A percentile compares a stretch with the other conserved stretches of the same genome.
phyloP scores from a whole-genome alignment of 1,140 invertebrate species.

The Drosophila sproati region DNA sequence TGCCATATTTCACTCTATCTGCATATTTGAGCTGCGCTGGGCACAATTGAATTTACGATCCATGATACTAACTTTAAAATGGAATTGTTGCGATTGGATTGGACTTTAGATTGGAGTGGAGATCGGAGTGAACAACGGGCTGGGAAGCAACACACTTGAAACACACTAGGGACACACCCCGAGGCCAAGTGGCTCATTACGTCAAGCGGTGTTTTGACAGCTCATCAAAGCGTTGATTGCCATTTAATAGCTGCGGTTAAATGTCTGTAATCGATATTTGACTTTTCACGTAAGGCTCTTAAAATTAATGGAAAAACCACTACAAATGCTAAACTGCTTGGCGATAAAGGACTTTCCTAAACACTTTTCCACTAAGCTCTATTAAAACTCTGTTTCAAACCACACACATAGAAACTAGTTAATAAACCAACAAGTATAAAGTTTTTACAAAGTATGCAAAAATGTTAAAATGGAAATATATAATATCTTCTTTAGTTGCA shows the following conservation, averaged over 20 bases:
- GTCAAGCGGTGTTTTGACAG: slow-evolving; percentile 45
- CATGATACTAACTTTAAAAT: slow-evolving; percentile 49
- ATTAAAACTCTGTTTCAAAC: neutral
- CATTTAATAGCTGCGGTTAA: slow-evolving; percentile 41
- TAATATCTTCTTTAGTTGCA: neutral
- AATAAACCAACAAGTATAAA: neutral
- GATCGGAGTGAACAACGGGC: neutral
- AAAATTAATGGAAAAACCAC: slow-evolving; percentile 34
- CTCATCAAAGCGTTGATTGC: slow-evolving; percentile 49
- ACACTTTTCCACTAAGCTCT: neutral
- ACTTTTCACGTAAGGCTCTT: slow-evolving; percentile 19
- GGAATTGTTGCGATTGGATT: slow-evolving; percentile 30
- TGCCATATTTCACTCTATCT: slow-evolving; percentile 41
- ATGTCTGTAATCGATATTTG: slow-evolving; percentile 45
- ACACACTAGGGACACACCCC: slow-evolving; percentile 3
- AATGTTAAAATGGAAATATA: no score
- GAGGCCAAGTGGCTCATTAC: slow-evolving; percentile 25
- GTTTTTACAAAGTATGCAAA: no score
- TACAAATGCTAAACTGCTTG: slow-evolving; percentile 14
- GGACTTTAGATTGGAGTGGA: neutral
- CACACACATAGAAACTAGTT: no score
- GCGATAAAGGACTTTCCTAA: neutral
- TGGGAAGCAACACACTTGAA: neutral
- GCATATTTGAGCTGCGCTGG: slow-evolving; percentile 26
- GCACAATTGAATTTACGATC: slow-evolving; percentile 78